Percentiles rank a stretch among this genome's conserved stretches.
phyloP scores from a whole-genome alignment of 2,113 vertebrate species.

The Leucosticte australis region DNA sequence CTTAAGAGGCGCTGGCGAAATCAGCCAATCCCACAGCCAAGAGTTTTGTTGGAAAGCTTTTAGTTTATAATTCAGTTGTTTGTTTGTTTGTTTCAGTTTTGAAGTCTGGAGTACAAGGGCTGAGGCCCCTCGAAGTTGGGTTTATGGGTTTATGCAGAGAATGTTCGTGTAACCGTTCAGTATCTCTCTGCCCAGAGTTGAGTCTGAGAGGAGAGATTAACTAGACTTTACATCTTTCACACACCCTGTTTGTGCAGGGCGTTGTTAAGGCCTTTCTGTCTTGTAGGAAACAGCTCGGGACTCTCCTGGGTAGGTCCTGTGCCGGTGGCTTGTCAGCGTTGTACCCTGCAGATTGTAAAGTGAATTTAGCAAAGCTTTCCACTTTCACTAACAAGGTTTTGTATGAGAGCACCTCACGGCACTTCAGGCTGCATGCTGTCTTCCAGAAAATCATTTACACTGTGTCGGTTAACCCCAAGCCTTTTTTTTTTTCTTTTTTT shows the following conservation, averaged over 20 bases:
- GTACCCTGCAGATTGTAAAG: background rate
- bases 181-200: background rate
- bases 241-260: rapidly evolving
- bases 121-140: background rate
- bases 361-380: background rate
- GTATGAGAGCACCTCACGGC: rapidly evolving
- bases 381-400: background rate
- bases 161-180: rapidly evolving
- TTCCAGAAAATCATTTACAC: background rate
- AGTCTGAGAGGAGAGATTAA: background rate
- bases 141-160: background rate
- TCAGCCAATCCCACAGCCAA: too few relatives aligned
- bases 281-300: background rate
- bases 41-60: background rate
- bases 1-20: background rate
- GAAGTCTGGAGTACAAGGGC: background rate
- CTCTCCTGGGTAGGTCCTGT: background rate
- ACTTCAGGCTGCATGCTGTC: background rate
- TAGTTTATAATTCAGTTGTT: background rate
- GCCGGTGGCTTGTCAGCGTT: background rate
- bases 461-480: background rate
- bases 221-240: rapidly evolving
- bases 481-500: background rate
- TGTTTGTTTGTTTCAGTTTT: background rate
- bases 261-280: background rate